These are phyloP conservation scores for Aleiodes leptofemur DNA, from an alignment of 2,888 invertebrate genomes.

Conservation along the genomic window DNA sequence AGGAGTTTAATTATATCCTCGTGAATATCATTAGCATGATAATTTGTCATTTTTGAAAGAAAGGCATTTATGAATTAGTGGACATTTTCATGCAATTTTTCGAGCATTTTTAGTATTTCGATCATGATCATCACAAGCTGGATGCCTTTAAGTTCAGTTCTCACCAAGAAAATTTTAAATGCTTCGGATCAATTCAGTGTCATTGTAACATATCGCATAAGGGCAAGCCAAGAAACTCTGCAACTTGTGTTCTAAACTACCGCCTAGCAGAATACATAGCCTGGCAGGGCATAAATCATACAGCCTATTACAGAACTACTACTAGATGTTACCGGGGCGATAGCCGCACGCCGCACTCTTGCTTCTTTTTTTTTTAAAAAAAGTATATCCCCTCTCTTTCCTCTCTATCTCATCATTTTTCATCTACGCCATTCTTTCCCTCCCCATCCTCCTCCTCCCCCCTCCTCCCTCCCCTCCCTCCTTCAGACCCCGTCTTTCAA, in stretches of 20 bases:
- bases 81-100: too few relatives aligned
- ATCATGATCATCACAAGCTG: background rate
- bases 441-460: slow-evolving; percentile 41
- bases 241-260: background rate
- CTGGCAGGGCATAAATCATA: slow-evolving; percentile 70
- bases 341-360: slow-evolving; percentile 60
- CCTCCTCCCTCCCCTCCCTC: too few relatives aligned
- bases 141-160: background rate
- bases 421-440: background rate
- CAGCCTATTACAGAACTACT: slow-evolving; percentile 70
- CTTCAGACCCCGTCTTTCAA: too few relatives aligned
- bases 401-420: slow-evolving; percentile 46
- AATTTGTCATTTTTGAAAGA: too few relatives aligned
- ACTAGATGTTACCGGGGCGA: slow-evolving; percentile 69
- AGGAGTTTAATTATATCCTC: too few relatives aligned
- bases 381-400: slow-evolving; percentile 39
- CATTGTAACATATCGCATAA: slow-evolving; percentile 63
- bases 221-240: slow-evolving; percentile 48
- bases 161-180: background rate
- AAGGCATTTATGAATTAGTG: too few relatives aligned
- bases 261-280: slow-evolving; percentile 24
- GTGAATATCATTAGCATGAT: too few relatives aligned
- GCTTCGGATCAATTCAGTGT: slow-evolving; percentile 64
- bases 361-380: slow-evolving; percentile 40
- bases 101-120: too few relatives aligned